These are phyloP conservation scores for Phenganax marumi DNA, from an alignment of 92 coral and sea anemone species.

Conservation along the genomic window DNA sequence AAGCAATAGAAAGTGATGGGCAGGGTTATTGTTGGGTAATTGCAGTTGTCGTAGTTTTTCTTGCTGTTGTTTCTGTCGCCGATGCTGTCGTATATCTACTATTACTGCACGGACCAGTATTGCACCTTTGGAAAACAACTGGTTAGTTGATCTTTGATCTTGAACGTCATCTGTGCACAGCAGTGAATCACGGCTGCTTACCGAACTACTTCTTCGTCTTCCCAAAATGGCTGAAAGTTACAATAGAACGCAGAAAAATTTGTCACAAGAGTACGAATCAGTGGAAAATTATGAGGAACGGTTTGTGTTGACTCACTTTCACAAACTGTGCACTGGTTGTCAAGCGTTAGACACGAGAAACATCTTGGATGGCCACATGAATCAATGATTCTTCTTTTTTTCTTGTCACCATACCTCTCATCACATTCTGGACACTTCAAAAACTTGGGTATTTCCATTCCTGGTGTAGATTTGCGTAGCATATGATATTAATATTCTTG, in stretches of 20 bases:
- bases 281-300: not conserved
- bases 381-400: slow-evolving; percentile 81
- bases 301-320: slow-evolving; percentile 64
- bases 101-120: too few relatives aligned
- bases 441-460: slow-evolving; percentile 74
- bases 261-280: not conserved
- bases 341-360: slow-evolving; percentile 79
- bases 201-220: slow-evolving; percentile 18
- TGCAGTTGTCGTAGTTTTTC: too few relatives aligned
- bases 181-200: slow-evolving; percentile 28
- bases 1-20: not conserved
- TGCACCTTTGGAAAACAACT: slow-evolving; percentile 10
- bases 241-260: not conserved
- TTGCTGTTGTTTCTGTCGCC: too few relatives aligned
- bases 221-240: slow-evolving; percentile 1
- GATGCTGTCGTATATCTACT: too few relatives aligned
- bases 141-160: not conserved
- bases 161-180: slow-evolving; percentile 26
- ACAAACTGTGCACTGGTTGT: slow-evolving; percentile 85
- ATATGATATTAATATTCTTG: too few relatives aligned
- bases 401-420: slow-evolving; percentile 76
- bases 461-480: not conserved
- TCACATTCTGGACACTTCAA: slow-evolving; percentile 95
- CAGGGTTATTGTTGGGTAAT: too few relatives aligned
- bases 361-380: slow-evolving; percentile 97